A percentile compares a stretch with the other conserved stretches of the same genome.
Evolutionary conservation across 2,797 vertebrate species (phyloP).

Genomic region (Periophthalmus magnuspinnatus): DNA sequence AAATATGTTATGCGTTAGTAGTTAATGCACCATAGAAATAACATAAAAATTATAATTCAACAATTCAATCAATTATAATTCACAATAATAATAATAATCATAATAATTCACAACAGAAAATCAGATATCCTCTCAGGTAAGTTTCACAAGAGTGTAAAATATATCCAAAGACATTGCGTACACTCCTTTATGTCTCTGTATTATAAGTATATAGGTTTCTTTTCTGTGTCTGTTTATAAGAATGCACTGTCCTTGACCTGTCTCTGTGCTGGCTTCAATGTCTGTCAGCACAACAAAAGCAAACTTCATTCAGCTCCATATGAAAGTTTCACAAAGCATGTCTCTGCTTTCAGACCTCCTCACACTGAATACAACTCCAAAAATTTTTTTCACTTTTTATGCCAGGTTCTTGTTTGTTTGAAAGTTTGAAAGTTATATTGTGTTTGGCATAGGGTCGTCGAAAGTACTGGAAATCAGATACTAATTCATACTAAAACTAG

Average conservation of each 20-base stretch:
- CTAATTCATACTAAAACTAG: too few relatives aligned
- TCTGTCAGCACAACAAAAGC: constrained; percentile 40
- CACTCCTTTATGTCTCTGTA: not conserved
- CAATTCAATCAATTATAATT: too few relatives aligned
- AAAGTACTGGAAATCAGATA: too few relatives aligned
- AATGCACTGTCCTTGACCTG: constrained; percentile 47
- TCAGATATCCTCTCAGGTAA: not conserved
- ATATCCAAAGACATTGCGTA: not conserved
- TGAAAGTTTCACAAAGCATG: constrained; percentile 28
- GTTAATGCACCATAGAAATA: too few relatives aligned
- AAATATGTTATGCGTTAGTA: too few relatives aligned
- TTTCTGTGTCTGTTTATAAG: constrained; percentile 16
- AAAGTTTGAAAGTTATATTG: constrained; percentile 31
- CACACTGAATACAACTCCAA: constrained; percentile 23
- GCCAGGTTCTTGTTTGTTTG: constrained; percentile 26
- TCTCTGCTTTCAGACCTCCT: constrained; percentile 31
- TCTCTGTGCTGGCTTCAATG: constrained; percentile 26
- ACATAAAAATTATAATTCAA: too few relatives aligned
- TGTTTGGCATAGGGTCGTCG: not conserved
- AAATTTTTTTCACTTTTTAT: constrained; percentile 31
- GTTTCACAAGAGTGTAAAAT: not conserved
- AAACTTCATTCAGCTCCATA: constrained; percentile 25
- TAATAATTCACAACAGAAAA: not conserved
- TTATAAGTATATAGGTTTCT: not conserved
- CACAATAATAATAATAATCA: too few relatives aligned